These are phyloP conservation scores for Urocynchramus pylzowi DNA, from an alignment of 2,113 vertebrate genomes.

Conservation along the genomic window DNA sequence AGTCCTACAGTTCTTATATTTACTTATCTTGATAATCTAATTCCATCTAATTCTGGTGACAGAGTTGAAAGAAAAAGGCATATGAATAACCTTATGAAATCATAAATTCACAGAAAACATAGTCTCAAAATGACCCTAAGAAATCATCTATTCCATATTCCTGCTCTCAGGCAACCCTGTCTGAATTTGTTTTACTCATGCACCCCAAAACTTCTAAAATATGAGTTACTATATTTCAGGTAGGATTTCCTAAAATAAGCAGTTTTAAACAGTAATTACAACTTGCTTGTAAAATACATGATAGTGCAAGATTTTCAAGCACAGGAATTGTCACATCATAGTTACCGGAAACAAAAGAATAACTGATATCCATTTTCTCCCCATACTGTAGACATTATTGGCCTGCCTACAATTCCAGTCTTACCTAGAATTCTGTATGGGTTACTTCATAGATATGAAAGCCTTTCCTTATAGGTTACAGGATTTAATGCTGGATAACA, in stretches of 20 bases:
- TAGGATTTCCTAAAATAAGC: background rate
- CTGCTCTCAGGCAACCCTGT: background rate
- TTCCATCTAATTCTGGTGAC: background rate
- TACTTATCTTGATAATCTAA: background rate
- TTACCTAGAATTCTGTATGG: background rate
- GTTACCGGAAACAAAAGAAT: background rate
- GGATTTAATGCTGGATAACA: background rate
- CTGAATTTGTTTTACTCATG: background rate
- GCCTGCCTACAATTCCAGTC: background rate
- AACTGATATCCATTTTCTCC: background rate
- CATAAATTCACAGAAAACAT: background rate
- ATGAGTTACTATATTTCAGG: background rate
- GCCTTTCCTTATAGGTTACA: background rate
- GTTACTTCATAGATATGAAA: background rate
- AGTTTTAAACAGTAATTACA: background rate
- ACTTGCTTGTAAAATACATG: background rate
- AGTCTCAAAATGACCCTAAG: background rate
- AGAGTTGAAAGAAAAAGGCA: background rate
- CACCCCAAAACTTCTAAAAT: background rate
- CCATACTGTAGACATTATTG: background rate
- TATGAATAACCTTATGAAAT: background rate
- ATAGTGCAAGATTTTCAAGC: background rate
- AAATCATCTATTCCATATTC: background rate
- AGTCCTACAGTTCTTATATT: background rate
- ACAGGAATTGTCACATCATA: background rate